These are phyloP conservation scores for Turritopsis dohrnii DNA, from an alignment of 30 jellyfish, hydroid and myxozoan species.

Conservation along the genomic window DNA sequence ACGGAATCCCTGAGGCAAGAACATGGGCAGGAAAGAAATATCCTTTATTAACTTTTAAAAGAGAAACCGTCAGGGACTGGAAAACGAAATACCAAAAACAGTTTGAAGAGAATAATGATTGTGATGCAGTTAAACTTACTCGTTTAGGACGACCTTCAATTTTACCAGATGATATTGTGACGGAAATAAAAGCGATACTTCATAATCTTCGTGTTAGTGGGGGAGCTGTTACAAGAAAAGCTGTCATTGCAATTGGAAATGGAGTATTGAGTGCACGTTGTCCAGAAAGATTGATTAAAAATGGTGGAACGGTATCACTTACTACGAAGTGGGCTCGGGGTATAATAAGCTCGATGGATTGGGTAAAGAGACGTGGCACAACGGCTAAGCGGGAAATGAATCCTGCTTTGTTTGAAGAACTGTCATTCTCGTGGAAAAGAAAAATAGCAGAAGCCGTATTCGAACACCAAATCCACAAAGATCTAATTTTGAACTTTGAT, in stretches of 20 bases:
- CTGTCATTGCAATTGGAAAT: constrained; percentile 32
- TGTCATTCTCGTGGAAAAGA: constrained; percentile 42
- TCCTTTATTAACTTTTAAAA: neutral
- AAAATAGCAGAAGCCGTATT: constrained; percentile 42
- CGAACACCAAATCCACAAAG: neutral
- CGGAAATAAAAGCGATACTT: neutral
- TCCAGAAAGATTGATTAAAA: constrained; percentile 37
- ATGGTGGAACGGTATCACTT: constrained; percentile 34
- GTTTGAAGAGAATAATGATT: constrained; percentile 19
- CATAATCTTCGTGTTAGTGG: too few species aligned
- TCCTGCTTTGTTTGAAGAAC: constrained; percentile 40
- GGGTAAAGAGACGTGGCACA: constrained; percentile 45
- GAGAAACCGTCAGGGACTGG: constrained; percentile 12
- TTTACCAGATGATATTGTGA: constrained; percentile 13
- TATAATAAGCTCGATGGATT: constrained; percentile 22
- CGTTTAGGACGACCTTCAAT: constrained; percentile 33
- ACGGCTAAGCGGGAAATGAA: constrained; percentile 43
- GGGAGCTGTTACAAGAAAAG: constrained; percentile 34
- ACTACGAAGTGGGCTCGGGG: constrained; percentile 46
- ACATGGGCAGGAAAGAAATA: constrained; percentile 1
- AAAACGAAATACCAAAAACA: constrained; percentile 19
- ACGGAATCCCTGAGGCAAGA: constrained; percentile 22
- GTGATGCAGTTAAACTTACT: neutral
- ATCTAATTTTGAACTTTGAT: neutral
- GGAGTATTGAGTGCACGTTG: constrained; percentile 36